Conservation (phyloP, 2,113 vertebrate genomes). For the Erythrocercus mccallii region DNA sequence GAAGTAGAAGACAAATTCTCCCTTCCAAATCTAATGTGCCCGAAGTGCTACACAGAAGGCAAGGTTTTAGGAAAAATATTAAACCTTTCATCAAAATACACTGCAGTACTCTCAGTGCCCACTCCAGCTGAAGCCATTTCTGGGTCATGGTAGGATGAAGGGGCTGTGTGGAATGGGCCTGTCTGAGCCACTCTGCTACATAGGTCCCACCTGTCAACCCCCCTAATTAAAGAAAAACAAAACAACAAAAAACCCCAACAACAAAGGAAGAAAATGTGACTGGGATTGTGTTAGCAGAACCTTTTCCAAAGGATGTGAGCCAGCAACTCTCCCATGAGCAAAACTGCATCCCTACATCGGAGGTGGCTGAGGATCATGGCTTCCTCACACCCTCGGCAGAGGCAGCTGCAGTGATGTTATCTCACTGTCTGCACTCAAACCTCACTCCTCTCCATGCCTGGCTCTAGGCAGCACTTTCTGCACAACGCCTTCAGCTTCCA, state of each 20-base stretch:
- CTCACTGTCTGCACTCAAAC: not conserved
- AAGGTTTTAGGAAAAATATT: not conserved
- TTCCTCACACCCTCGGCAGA: not conserved
- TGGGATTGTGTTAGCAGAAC: not conserved
- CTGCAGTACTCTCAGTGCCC: not conserved
- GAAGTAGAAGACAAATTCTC: not conserved
- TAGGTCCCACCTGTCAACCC: not conserved
- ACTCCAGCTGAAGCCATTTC: not conserved
- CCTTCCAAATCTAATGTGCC: not conserved
- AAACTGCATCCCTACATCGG: not conserved
- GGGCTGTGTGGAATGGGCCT: not conserved
- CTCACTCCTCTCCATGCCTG: not conserved
- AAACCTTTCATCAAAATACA: not conserved
- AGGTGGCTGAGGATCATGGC: not conserved
- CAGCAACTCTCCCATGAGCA: not conserved
- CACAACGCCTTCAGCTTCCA: not conserved
- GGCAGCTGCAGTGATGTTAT: not conserved
- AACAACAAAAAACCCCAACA: not conserved
- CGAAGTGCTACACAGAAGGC: fast-evolving
- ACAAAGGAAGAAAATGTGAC: not conserved
- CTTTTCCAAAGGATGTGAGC: not conserved
- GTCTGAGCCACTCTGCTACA: not conserved
- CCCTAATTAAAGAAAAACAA: not conserved
- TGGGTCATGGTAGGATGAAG: not conserved
- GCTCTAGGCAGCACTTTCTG: not conserved